A percentile compares a stretch with the other conserved stretches of the same genome.
Conservation (phyloP, 2,888 invertebrate genomes). For the Meandrusa payeni region DNA sequence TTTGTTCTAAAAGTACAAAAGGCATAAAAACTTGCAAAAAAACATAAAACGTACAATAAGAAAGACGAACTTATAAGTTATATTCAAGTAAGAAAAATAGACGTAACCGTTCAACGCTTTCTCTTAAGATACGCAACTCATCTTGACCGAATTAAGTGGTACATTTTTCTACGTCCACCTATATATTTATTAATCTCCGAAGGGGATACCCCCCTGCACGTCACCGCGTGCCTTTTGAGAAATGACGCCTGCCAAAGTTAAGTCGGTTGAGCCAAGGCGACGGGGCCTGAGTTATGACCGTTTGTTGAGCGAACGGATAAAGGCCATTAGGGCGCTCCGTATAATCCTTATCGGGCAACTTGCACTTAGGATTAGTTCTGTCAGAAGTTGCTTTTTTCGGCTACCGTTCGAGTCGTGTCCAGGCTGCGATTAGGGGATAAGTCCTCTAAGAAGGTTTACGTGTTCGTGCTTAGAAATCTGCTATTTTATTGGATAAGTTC, state of each 20-base stretch:
- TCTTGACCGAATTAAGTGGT: constrained; percentile 70
- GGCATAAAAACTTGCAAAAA: too few relatives aligned
- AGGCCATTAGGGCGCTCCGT: constrained; percentile 72
- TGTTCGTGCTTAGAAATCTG: constrained; percentile 12
- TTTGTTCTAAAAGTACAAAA: too few relatives aligned
- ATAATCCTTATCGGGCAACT: constrained; percentile 79
- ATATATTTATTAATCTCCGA: constrained; percentile 74
- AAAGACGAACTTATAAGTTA: too few relatives aligned
- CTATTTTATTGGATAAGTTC: constrained; percentile 11
- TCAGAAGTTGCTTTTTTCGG: constrained; percentile 76
- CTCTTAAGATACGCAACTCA: constrained; percentile 63
- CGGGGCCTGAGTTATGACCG: constrained; percentile 75
- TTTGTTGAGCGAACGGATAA: constrained; percentile 77
- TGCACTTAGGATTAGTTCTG: constrained; percentile 80
- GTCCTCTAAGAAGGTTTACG: constrained; percentile 24
- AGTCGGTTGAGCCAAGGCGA: constrained; percentile 75
- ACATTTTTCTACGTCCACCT: constrained; percentile 77
- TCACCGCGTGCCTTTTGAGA: constrained; percentile 78
- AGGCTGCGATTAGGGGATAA: constrained; percentile 70
- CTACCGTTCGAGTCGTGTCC: constrained; percentile 65
- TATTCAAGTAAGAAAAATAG: constrained; percentile 5
- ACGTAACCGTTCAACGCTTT: constrained; percentile 32
- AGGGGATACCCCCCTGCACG: constrained; percentile 52
- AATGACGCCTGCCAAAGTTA: constrained; percentile 80
- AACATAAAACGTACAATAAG: too few relatives aligned